phyloP scores from a whole-genome alignment of 2,797 vertebrate genomes.

The Acanthurus tractus region DNA sequence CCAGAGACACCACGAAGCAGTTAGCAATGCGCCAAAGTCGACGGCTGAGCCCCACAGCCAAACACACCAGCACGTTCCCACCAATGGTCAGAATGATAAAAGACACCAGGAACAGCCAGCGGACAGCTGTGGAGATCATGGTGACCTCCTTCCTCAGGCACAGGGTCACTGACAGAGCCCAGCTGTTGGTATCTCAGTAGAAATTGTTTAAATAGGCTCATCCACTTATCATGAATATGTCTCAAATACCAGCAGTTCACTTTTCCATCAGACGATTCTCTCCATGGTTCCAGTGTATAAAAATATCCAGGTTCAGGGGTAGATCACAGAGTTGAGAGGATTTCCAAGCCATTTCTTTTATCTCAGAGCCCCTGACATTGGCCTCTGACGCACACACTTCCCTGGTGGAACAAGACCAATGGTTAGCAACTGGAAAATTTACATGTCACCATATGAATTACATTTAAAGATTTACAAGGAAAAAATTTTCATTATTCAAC shows the following conservation, averaged over 20 bases:
- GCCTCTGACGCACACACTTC: constrained; percentile 1
- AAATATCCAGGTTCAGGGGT: constrained; percentile 15
- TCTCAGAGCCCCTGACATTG: background rate
- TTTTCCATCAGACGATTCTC: constrained; percentile 16
- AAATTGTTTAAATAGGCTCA: constrained; percentile 20
- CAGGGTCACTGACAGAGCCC: constrained; percentile 1
- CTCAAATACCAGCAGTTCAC: constrained; percentile 7
- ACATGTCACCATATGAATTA: background rate
- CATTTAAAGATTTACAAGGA: no score
- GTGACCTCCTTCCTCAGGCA: constrained; percentile 25
- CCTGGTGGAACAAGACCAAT: constrained; percentile 42
- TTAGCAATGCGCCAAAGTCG: constrained; percentile 90
- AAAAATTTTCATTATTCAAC: no score
- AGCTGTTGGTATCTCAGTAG: constrained; percentile 13
- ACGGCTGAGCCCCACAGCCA: constrained; percentile 91
- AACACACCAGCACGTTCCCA: constrained; percentile 93
- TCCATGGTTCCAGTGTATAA: constrained; percentile 1
- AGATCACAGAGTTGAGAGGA: constrained; percentile 11
- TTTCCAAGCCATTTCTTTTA: constrained; percentile 30
- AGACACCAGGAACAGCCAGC: constrained; percentile 80
- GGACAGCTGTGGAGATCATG: constrained; percentile 79
- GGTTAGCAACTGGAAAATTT: background rate
- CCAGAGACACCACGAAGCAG: constrained; percentile 94
- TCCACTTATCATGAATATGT: constrained; percentile 7
- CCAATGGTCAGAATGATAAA: constrained; percentile 89